phyloP scores from a whole-genome alignment of 1,140 invertebrate genomes.

The Pseudomyrmex sp. region DNA sequence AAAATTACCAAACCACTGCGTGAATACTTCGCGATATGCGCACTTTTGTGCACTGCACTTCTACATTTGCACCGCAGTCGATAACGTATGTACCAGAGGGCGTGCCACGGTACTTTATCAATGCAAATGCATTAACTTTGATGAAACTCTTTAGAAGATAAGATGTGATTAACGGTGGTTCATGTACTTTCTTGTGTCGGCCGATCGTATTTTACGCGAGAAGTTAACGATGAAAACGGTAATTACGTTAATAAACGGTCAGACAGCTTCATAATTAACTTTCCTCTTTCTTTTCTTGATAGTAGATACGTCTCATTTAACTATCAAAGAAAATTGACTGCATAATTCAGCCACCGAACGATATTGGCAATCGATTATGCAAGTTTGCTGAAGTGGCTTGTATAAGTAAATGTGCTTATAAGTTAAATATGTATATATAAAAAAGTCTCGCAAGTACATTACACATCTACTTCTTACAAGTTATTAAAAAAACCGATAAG shows the following conservation, averaged over 20 bases:
- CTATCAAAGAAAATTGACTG: conserved; percentile 8
- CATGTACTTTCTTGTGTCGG: conserved; percentile 46
- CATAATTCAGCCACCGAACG: conserved; percentile 14
- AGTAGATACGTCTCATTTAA: conserved; percentile 16
- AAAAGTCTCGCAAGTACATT: background rate
- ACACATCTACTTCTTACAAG: too few relatives aligned
- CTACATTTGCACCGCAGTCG: conserved; percentile 46
- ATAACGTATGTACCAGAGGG: conserved; percentile 6
- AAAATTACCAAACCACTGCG: conserved; percentile 25
- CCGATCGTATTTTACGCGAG: conserved; percentile 46
- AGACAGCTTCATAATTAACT: conserved; percentile 33
- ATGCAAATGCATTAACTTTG: conserved; percentile 58
- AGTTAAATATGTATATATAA: background rate
- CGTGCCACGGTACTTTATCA: conserved; percentile 51
- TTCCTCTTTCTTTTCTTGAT: background rate
- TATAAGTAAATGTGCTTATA: background rate
- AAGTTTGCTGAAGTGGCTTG: background rate
- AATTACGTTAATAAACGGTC: conserved; percentile 53
- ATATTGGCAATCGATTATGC: conserved; percentile 8
- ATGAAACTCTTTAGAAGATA: conserved; percentile 58
- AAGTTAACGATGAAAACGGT: conserved; percentile 49
- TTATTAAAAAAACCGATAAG: too few relatives aligned
- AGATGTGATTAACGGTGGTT: conserved; percentile 57
- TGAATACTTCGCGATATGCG: conserved; percentile 7
- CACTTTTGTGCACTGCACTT: conserved; percentile 6